Percentiles rank a stretch among this genome's conserved stretches.
phyloP scores from a whole-genome alignment of 2,797 vertebrate species.

The Microctenopoma steveboyesi region DNA sequence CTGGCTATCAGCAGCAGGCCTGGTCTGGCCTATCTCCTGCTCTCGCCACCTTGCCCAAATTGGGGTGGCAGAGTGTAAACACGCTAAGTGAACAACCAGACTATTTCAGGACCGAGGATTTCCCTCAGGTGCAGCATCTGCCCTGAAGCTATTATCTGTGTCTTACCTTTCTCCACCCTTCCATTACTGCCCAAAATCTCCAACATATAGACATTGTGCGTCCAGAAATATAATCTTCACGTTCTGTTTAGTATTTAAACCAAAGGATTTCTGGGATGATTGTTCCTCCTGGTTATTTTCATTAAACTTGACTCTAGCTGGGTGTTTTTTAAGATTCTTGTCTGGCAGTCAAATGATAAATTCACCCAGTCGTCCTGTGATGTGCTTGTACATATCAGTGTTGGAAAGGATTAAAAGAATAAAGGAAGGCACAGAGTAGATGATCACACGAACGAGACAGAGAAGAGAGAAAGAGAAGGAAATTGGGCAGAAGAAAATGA shows the following conservation, averaged over 20 bases:
- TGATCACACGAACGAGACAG: neutral
- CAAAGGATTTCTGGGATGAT: neutral
- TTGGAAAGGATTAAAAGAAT: neutral
- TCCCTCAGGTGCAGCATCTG: constrained; percentile 32
- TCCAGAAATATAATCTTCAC: constrained; percentile 9
- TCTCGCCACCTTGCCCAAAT: constrained; percentile 56
- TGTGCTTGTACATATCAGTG: neutral
- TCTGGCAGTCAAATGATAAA: constrained; percentile 10
- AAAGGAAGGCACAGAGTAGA: neutral
- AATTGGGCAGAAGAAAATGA: neutral
- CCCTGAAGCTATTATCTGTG: constrained; percentile 1
- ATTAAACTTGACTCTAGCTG: neutral
- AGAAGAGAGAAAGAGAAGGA: neutral
- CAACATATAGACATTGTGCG: neutral
- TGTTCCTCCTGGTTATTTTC: constrained; percentile 1
- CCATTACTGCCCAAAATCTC: neutral
- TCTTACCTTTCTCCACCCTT: constrained; percentile 3
- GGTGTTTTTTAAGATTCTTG: constrained; percentile 12
- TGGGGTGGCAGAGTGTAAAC: constrained; percentile 72
- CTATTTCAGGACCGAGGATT: constrained; percentile 60
- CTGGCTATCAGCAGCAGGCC: constrained; percentile 57
- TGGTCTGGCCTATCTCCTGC: constrained; percentile 68
- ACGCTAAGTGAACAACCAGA: constrained; percentile 53
- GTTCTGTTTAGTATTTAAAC: neutral
- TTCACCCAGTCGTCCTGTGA: constrained; percentile 2